Conservation (phyloP, 2,113 vertebrate genomes). For the Acanthochromis polyacanthus region DNA sequence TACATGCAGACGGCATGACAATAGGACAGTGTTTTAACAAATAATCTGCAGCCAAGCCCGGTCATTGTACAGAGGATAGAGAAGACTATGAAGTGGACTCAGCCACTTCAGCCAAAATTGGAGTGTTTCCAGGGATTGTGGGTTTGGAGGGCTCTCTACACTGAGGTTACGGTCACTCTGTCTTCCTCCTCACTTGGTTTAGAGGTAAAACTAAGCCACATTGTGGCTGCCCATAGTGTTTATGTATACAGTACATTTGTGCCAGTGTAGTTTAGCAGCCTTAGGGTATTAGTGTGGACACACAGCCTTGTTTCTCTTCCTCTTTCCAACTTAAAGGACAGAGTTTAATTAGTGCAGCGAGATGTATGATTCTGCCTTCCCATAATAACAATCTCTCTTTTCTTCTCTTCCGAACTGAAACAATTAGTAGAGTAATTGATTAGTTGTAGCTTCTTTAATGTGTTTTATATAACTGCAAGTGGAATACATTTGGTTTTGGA, state of each 20-base stretch:
- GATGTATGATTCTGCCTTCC: too few relatives aligned
- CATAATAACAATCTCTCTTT: too few relatives aligned
- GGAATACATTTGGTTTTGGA: background rate
- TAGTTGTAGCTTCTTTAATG: background rate
- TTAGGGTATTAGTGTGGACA: slow-evolving; percentile 38
- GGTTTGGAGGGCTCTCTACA: slow-evolving; percentile 72
- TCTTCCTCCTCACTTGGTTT: slow-evolving; percentile 58
- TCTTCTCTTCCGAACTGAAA: too few relatives aligned
- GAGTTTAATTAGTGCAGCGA: slow-evolving; percentile 4
- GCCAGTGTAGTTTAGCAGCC: slow-evolving; percentile 25
- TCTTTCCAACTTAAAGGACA: slow-evolving; percentile 6
- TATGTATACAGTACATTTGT: slow-evolving; percentile 41
- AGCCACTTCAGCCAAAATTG: slow-evolving; percentile 53
- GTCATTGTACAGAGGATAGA: slow-evolving; percentile 49
- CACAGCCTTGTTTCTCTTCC: background rate
- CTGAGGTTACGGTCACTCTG: slow-evolving; percentile 80
- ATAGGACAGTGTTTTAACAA: slow-evolving; percentile 57
- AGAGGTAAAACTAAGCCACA: slow-evolving; percentile 74
- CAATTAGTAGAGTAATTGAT: too few relatives aligned
- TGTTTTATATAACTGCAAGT: background rate
- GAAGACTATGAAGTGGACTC: slow-evolving; percentile 62
- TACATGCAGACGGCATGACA: slow-evolving; percentile 44
- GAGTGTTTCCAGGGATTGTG: slow-evolving; percentile 78
- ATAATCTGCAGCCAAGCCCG: slow-evolving; percentile 40
- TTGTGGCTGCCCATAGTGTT: slow-evolving; percentile 64